A percentile compares a stretch with the other conserved stretches of the same genome.
phyloP scores from a whole-genome alignment of 1,140 invertebrate genomes.

The Drosophila neocordata region DNA sequence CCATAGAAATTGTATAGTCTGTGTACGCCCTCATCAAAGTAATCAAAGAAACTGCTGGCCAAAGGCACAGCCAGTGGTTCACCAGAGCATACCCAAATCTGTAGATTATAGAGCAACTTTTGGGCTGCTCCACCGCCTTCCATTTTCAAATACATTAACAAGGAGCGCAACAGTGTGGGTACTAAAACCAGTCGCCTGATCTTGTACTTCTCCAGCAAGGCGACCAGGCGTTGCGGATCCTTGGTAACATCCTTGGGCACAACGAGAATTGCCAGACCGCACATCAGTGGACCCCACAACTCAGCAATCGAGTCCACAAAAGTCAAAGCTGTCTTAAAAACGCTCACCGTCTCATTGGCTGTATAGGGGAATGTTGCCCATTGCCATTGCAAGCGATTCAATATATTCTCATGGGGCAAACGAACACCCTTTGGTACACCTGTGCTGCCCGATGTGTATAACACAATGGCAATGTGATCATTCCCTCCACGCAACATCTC shows the following conservation, averaged over 20 bases:
- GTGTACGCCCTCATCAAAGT: slow-evolving; percentile 86
- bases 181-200: slow-evolving; percentile 91
- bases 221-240: slow-evolving; percentile 89
- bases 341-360: slow-evolving; percentile 86
- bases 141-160: slow-evolving; percentile 88
- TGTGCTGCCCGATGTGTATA: slow-evolving; percentile 97
- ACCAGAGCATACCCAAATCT: slow-evolving; percentile 92
- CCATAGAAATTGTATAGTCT: slow-evolving; percentile 94
- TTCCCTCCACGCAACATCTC: slow-evolving; percentile 71
- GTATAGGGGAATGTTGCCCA: slow-evolving; percentile 90
- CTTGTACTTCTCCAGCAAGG: slow-evolving; percentile 87
- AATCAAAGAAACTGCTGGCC: slow-evolving; percentile 88
- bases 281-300: slow-evolving; percentile 92
- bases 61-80: slow-evolving; percentile 88
- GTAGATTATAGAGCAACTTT: slow-evolving; percentile 85
- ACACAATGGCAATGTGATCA: slow-evolving; percentile 88
- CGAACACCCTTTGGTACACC: slow-evolving; percentile 95
- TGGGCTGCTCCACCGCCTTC: slow-evolving; percentile 81
- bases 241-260: slow-evolving; percentile 88
- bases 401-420: slow-evolving; percentile 89
- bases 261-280: slow-evolving; percentile 87
- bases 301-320: slow-evolving; percentile 95
- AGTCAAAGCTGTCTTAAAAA: slow-evolving; percentile 94
- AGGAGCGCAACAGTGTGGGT: slow-evolving; percentile 90
- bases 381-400: slow-evolving; percentile 93